phyloP scores from a whole-genome alignment of 2,797 vertebrate species.

The Notolabrus celidotus region DNA sequence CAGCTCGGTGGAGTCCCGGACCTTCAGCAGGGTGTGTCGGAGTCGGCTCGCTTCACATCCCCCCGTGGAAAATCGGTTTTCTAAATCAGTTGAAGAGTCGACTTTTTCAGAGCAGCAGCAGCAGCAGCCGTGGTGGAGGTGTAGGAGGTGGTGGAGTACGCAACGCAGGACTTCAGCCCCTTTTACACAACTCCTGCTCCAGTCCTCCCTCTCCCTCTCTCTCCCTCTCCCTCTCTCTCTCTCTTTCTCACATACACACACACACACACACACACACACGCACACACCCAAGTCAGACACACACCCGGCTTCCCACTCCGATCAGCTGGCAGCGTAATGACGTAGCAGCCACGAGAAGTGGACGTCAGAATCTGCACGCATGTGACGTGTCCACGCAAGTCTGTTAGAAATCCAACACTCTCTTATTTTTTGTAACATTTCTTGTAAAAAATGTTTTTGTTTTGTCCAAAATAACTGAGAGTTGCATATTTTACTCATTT shows the following conservation, averaged over 20 bases:
- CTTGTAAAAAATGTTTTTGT: too few relatives aligned
- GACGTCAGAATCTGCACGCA: conserved; percentile 75
- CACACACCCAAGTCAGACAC: conserved; percentile 66
- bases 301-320: conserved; percentile 89
- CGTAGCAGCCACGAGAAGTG: conserved; percentile 78
- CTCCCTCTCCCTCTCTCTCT: conserved; percentile 36
- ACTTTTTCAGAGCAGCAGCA: conserved; percentile 53
- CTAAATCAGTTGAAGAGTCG: neutral
- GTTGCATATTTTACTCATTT: too few relatives aligned
- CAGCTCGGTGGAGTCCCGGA: conserved; percentile 58
- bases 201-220: conserved; percentile 31
- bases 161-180: conserved; percentile 75
- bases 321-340: conserved; percentile 95
- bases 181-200: conserved; percentile 76
- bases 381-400: conserved; percentile 68
- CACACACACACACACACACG: conserved; percentile 66
- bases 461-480: too few relatives aligned
- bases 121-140: conserved; percentile 10
- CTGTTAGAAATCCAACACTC: too few relatives aligned
- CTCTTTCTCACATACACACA: conserved; percentile 18
- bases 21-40: conserved; percentile 62
- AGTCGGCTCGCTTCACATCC: conserved; percentile 29
- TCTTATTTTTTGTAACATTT: too few relatives aligned
- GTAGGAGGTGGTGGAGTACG: conserved; percentile 29
- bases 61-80: conserved; percentile 1